Evolutionary conservation across 1,140 invertebrate genomes (phyloP).

Genomic region (Centruroides sculpturatus): DNA sequence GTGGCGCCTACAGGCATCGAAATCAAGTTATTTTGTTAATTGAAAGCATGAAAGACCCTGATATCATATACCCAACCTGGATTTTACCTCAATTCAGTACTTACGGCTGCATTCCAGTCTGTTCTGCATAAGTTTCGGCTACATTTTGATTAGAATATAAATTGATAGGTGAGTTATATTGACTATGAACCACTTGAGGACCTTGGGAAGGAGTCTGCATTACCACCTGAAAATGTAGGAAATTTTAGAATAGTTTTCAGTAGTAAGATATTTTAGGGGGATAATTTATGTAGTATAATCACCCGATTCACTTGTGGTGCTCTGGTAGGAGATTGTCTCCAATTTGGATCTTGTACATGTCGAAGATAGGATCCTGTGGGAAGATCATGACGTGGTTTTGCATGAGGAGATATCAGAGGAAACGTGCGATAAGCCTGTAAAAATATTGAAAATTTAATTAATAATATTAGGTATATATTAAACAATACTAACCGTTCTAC

Average conservation of each 20-base stretch:
- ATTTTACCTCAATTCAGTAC: too few species aligned
- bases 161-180: slow-evolving; percentile 89
- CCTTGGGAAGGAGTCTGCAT: not conserved
- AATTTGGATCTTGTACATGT: slow-evolving; percentile 14
- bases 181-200: slow-evolving; percentile 77
- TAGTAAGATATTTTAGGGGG: too few species aligned
- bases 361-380: slow-evolving; percentile 18
- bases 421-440: slow-evolving; percentile 19
- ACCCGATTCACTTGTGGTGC: not conserved
- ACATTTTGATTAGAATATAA: slow-evolving; percentile 92
- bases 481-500: too few species aligned
- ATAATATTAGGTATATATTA: too few species aligned
- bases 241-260: too few species aligned
- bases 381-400: slow-evolving; percentile 19
- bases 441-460: too few species aligned
- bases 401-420: slow-evolving; percentile 17
- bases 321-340: slow-evolving; percentile 10
- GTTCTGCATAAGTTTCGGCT: slow-evolving; percentile 78
- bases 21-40: too few species aligned
- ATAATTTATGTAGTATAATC: not conserved
- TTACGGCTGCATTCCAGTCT: slow-evolving; percentile 38
- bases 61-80: too few species aligned
- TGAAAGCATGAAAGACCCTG: too few species aligned
- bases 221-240: too few species aligned
- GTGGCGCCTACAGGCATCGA: too few species aligned